Base-by-base conservation (phyloP, 2,113 vertebrate genomes). In the Psammodynastes pulverulentus region DNA sequence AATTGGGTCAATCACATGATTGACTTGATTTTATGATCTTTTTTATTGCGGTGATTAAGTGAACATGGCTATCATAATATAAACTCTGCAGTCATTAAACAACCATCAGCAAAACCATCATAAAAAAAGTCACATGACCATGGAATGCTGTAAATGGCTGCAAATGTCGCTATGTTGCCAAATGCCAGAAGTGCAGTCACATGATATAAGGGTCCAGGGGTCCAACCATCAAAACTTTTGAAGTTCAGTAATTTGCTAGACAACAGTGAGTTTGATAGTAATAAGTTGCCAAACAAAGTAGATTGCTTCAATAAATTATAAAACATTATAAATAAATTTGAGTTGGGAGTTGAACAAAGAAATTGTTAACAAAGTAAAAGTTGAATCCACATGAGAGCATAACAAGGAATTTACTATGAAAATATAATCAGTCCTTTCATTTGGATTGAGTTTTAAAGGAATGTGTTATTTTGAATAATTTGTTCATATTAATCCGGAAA, bases 401-500 rank as follows among this genome's bases (percentile, higher is more conserved):
- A 95, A 96, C 91, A 95, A 93, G 96, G 79, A 95, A 95, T 96
- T 94, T 94, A 93, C 95, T 96, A 49, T 96, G 94, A 93, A 96
- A 96, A 96, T 93, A 95, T 19, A 94, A 92, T 88, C 92, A 62
- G 72, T 93, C 56, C 88, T 95, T 94, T 93, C 95, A 1, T 0
- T 95, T 94, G 93, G 94, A 95, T 17, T 94, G 93, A 54, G 56
- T 92, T 97, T 97, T 97, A 92, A 94, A 94, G 93, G 87, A 95
- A 88, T 52, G 79, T 90, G 54, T 94, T 93, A 93, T 96, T 96
- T 96, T 97, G 95, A 96, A 97, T 94, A 96, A 67, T 87, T 91
- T 48, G 89, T 94, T 97, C 96, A 95, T 94, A 96, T 88, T 95
- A 95, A 97, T 96, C 95, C 92, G 94, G 93, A 96, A 95, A 95